phyloP scores from a whole-genome alignment of 2,888 invertebrate genomes.

The Cheilosia soror region DNA sequence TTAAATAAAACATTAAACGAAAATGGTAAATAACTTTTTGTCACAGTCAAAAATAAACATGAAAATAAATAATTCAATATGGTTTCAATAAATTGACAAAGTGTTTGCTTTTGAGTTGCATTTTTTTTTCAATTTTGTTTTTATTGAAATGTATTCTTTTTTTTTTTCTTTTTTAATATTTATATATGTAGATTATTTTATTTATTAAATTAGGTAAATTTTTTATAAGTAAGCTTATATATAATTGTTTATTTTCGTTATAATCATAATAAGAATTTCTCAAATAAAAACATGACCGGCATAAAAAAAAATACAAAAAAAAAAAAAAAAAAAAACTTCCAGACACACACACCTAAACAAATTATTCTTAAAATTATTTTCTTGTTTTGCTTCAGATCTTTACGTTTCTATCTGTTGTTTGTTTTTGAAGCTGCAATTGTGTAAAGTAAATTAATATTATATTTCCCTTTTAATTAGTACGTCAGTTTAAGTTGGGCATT shows the following conservation, averaged over 20 bases:
- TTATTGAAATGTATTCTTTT: constrained; percentile 47
- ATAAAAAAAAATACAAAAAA: constrained; percentile 58
- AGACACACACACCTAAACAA: constrained; percentile 61
- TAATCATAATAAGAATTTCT: constrained; percentile 56
- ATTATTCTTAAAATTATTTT: constrained; percentile 36
- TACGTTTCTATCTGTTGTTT: constrained; percentile 26
- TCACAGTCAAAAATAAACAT: constrained; percentile 34
- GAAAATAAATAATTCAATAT: constrained; percentile 48
- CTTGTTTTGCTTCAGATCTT: constrained; percentile 26
- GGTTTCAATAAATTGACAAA: constrained; percentile 62
- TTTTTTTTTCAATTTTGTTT: constrained; percentile 56
- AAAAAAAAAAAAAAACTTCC: constrained; percentile 50
- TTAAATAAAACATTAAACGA: constrained; percentile 43
- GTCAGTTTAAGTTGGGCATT: constrained; percentile 14
- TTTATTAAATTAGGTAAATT: constrained; percentile 47
- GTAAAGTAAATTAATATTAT: constrained; percentile 2
- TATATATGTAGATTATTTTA: constrained; percentile 36
- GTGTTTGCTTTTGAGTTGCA: constrained; percentile 46
- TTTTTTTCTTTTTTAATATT: constrained; percentile 16
- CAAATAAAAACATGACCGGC: constrained; percentile 56
- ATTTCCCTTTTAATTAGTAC: constrained; percentile 5
- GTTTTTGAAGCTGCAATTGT: constrained; percentile 12
- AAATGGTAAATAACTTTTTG: constrained; percentile 17
- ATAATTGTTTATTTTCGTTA: constrained; percentile 37
- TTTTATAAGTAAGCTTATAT: constrained; percentile 66